Evolutionary conservation across 2,797 vertebrate species (phyloP).

Genomic region (Thunnus albacares): DNA sequence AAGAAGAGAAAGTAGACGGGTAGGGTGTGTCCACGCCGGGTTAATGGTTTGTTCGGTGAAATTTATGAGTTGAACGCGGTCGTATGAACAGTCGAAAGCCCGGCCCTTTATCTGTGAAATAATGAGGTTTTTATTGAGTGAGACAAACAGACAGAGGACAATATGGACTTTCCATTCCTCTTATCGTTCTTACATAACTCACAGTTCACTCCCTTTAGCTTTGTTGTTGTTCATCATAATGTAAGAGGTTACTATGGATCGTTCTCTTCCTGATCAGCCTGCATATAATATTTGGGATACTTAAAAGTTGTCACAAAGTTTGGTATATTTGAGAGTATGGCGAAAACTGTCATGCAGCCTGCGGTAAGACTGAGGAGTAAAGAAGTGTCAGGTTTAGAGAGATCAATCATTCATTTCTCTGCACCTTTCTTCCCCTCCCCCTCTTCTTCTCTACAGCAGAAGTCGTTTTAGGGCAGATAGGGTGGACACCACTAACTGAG

Average conservation of each 20-base stretch:
- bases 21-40: conserved; percentile 40
- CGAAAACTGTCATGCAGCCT: neutral
- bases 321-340: neutral
- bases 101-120: conserved; percentile 12
- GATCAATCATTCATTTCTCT: neutral
- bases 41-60: conserved; percentile 64
- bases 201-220: neutral
- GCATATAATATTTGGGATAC: neutral
- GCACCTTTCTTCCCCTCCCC: no score
- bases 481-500: neutral
- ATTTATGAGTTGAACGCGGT: neutral
- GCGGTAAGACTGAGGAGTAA: neutral
- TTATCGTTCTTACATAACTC: conserved; percentile 32
- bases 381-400: neutral
- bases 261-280: neutral
- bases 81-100: no score
- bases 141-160: conserved; percentile 10
- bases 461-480: neutral
- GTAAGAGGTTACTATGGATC: no score
- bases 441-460: neutral
- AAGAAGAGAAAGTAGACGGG: conserved; percentile 17
- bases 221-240: neutral
- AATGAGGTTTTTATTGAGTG: conserved; percentile 31
- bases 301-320: neutral
- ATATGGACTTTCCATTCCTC: conserved; percentile 1